Conservation (phyloP, 1,140 invertebrate species). For the Nylanderia fulva region DNA sequence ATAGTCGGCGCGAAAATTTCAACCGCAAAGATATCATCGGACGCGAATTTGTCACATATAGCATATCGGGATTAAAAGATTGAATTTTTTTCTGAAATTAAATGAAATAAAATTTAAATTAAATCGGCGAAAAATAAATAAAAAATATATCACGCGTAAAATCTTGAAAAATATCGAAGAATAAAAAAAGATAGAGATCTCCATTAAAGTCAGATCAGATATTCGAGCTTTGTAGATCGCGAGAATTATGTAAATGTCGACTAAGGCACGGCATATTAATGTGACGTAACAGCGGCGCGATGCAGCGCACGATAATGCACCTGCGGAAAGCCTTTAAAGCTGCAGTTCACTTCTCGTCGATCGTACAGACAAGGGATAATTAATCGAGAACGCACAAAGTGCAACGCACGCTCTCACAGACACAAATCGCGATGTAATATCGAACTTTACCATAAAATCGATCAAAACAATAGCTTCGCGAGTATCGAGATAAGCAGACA, state of each 20-base stretch:
- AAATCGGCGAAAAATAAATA: background rate
- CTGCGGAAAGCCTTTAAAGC: background rate
- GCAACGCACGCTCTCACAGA: background rate
- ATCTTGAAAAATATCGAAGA: background rate
- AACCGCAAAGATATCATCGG: background rate
- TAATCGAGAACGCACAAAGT: constrained; percentile 39
- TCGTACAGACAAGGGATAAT: background rate
- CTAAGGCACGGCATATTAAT: background rate
- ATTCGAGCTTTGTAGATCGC: background rate
- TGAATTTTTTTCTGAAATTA: background rate
- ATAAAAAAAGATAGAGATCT: background rate
- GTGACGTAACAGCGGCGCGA: background rate
- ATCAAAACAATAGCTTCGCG: background rate
- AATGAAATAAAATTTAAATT: background rate
- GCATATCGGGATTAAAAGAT: background rate
- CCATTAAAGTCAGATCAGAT: background rate
- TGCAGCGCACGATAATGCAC: background rate
- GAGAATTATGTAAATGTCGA: constrained; percentile 13
- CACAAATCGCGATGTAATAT: constrained; percentile 12
- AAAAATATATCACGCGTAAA: background rate
- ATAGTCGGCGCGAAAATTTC: background rate
- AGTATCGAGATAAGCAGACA: background rate
- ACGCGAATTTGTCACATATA: background rate
- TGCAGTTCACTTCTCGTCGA: background rate
- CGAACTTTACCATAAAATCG: constrained; percentile 24